Evolutionary conservation across 2,797 vertebrate genomes (phyloP), one percentile per base, ranked within the genome.

Genomic region (Malurus splendens): DNA sequence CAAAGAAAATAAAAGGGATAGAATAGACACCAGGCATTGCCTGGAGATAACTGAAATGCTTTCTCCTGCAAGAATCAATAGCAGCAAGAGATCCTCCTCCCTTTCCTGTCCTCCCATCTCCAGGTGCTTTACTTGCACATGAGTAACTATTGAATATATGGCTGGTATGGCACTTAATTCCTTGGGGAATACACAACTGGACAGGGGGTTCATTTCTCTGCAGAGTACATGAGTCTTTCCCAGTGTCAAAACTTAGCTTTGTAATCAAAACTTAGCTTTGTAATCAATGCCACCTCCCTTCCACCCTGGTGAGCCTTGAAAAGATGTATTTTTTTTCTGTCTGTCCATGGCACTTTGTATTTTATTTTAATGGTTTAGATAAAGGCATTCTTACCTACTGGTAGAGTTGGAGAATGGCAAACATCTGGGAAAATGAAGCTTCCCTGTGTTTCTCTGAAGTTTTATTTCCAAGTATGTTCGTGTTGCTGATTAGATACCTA

Each of bases 91-190:
- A 42, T 4, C 17, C 28, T 61, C n/a, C 25, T 93, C 18, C 18
- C 15, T 74, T 60, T 17, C n/a, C 23, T 48, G 22, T n/a, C 5
- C 41, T 76, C n/a, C 1, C 1, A 12, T 67, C 23, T 89, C 9
- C 14, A 48, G 27, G 10, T 47, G 5, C 36, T 90, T n/a, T 25
- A 70, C 24, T 33, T 71, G 18, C 4, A 0, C 0, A 0, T 32
- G 30, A 18, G 62, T 66, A 2, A 0, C 41, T 76, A 6, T 6
- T 60, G 67, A 67, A 71, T 66, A 39, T 42, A 22, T 17, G 25
- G 16, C 13, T 50, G 23, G 2, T 52, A 12, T 15, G 30, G 18
- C 36, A 79, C 9, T 62, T 19, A 73, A 44, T 85, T 91, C 38
- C 13, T 30, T 33, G 51, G 10, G 9, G 25, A 16, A 60, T 18